These are phyloP conservation scores for Oedothorax gibbosus DNA, from an alignment of 1,140 invertebrate species.

Conservation along the genomic window DNA sequence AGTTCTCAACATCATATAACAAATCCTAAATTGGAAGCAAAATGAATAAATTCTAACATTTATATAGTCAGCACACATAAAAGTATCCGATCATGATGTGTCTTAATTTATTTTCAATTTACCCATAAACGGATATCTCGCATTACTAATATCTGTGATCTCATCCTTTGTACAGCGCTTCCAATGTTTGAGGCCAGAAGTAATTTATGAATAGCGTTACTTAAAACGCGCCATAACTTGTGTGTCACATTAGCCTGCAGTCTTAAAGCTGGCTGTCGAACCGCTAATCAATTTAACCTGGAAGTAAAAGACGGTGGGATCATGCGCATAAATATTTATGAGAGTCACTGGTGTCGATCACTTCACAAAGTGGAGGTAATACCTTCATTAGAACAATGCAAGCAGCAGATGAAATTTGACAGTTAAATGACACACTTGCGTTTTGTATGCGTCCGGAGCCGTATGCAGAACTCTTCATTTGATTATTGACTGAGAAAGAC, in stretches of 20 bases:
- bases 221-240: constrained; percentile 52
- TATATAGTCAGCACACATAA: too few species aligned
- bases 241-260: constrained; percentile 49
- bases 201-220: constrained; percentile 57
- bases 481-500: constrained; percentile 29
- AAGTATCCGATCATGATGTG: too few species aligned
- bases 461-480: constrained; percentile 31
- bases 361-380: constrained; percentile 35
- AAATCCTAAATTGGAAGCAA: too few species aligned
- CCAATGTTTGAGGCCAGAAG: too few species aligned
- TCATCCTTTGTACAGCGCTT: too few species aligned
- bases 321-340: constrained; percentile 58
- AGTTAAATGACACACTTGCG: constrained; percentile 52
- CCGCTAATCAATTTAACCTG: constrained; percentile 52
- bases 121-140: too few species aligned
- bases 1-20: too few species aligned
- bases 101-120: too few species aligned
- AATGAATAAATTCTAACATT: too few species aligned
- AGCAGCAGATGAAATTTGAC: constrained; percentile 55
- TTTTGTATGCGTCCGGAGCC: constrained; percentile 39
- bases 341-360: constrained; percentile 32
- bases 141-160: too few species aligned
- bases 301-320: constrained; percentile 52
- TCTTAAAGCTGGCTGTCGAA: constrained; percentile 40
- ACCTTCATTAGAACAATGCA: constrained; percentile 57